These are phyloP conservation scores for Cyphomyrus plagiostoma DNA, from an alignment of 2,113 vertebrate genomes.

Conservation along the genomic window DNA sequence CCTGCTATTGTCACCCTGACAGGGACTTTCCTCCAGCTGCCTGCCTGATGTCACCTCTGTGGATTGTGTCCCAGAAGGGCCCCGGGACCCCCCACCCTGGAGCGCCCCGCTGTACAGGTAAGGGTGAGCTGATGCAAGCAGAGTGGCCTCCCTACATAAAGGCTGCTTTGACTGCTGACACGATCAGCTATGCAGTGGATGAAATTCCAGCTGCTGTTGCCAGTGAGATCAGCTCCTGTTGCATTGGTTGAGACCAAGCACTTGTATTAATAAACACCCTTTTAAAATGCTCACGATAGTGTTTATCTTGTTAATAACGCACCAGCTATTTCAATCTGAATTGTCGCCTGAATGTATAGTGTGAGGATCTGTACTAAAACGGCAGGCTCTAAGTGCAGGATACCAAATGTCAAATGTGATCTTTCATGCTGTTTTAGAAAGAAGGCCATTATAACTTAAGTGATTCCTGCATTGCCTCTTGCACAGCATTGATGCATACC, in stretches of 20 bases:
- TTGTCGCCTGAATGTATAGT: background rate
- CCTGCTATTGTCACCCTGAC: background rate
- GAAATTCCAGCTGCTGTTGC: background rate
- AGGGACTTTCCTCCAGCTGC: constrained; percentile 43
- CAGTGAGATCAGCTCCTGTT: background rate
- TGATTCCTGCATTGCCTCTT: background rate
- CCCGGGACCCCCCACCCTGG: constrained; percentile 24
- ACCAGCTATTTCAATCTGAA: no score
- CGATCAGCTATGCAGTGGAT: background rate
- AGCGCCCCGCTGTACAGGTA: constrained; percentile 62
- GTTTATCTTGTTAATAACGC: no score
- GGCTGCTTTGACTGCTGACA: background rate
- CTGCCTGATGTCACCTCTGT: constrained; percentile 34
- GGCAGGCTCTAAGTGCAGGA: background rate
- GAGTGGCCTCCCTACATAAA: background rate
- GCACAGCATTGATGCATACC: constrained; percentile 61
- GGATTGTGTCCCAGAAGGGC: constrained; percentile 33
- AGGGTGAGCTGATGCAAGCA: background rate
- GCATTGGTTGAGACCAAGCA: background rate
- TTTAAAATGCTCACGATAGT: background rate
- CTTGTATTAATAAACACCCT: no score
- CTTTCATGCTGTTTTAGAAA: background rate
- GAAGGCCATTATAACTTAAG: background rate
- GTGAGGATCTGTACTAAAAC: background rate
- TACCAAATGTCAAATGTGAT: background rate